These are phyloP conservation scores for Galerucella nymphaeae DNA, from an alignment of 2,888 invertebrate genomes.

Conservation along the genomic window DNA sequence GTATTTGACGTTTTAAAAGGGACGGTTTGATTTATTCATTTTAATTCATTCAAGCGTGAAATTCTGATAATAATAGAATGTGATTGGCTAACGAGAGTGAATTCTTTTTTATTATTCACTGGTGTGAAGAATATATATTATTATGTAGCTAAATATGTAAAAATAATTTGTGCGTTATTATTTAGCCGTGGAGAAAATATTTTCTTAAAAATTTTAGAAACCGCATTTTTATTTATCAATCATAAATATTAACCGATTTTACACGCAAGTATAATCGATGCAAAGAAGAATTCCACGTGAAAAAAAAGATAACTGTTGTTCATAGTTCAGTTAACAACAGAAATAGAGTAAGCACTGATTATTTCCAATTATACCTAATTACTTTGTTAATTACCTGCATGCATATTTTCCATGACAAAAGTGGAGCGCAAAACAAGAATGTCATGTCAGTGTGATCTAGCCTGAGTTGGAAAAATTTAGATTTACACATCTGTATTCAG, in stretches of 20 bases:
- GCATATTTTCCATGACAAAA: conserved; percentile 1
- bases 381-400: conserved; percentile 15
- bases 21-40: no score
- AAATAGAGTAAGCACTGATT: conserved; percentile 12
- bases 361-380: conserved; percentile 3
- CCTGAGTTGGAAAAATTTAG: background rate
- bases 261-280: background rate
- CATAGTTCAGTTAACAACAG: conserved; percentile 10
- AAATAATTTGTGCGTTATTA: no score
- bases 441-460: background rate
- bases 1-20: no score
- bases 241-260: background rate
- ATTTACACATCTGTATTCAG: background rate
- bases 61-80: no score
- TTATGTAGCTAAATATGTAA: no score
- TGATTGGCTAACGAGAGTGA: no score
- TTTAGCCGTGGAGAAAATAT: no score
- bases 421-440: background rate
- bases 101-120: no score
- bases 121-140: no score
- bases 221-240: background rate
- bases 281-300: background rate
- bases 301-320: background rate
- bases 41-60: no score
- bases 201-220: background rate